A percentile compares a stretch with the other conserved stretches of the same genome.
phyloP scores from a whole-genome alignment of 1,140 invertebrate species.

The Galleria mellonella region DNA sequence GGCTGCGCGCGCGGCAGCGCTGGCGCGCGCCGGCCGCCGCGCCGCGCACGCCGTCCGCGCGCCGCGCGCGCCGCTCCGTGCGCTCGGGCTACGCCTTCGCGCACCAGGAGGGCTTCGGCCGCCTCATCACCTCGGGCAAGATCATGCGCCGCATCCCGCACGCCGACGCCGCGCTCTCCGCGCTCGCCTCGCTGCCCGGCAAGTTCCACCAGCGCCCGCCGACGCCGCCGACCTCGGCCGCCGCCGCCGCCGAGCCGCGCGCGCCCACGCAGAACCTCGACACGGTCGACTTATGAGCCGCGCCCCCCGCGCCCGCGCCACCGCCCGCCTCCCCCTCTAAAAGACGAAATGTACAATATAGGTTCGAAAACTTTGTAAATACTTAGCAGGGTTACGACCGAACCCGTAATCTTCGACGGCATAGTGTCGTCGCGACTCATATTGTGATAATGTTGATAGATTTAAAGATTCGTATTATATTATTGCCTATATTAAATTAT shows the following conservation, averaged over 20 bases:
- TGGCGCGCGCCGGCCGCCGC: conserved; percentile 80
- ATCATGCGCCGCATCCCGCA: conserved; percentile 93
- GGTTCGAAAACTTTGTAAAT: no score
- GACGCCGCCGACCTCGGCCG: conserved; percentile 27
- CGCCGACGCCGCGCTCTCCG: conserved; percentile 74
- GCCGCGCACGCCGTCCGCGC: conserved; percentile 88
- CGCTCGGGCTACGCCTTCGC: conserved; percentile 99
- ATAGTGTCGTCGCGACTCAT: conserved; percentile 62
- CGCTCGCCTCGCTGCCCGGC: conserved; percentile 58
- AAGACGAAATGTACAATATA: no score
- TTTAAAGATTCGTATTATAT: conserved; percentile 64
- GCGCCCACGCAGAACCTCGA: conserved; percentile 60
- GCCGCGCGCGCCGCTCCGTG: conserved; percentile 90
- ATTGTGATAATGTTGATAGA: conserved; percentile 67
- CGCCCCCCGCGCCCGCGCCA: not conserved
- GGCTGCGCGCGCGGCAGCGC: conserved; percentile 84
- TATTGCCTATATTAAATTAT: conserved; percentile 68
- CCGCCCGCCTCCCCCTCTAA: conserved; percentile 6
- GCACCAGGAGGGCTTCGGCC: conserved; percentile 97
- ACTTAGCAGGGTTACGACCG: no score
- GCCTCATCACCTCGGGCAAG: conserved; percentile 97
- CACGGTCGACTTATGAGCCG: conserved; percentile 54
- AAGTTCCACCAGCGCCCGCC: conserved; percentile 50
- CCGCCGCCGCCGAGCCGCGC: conserved; percentile 25
- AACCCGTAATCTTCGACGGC: conserved; percentile 30